Conservation (phyloP, 1,140 invertebrate species). For the Harpegnathos saltator region DNA sequence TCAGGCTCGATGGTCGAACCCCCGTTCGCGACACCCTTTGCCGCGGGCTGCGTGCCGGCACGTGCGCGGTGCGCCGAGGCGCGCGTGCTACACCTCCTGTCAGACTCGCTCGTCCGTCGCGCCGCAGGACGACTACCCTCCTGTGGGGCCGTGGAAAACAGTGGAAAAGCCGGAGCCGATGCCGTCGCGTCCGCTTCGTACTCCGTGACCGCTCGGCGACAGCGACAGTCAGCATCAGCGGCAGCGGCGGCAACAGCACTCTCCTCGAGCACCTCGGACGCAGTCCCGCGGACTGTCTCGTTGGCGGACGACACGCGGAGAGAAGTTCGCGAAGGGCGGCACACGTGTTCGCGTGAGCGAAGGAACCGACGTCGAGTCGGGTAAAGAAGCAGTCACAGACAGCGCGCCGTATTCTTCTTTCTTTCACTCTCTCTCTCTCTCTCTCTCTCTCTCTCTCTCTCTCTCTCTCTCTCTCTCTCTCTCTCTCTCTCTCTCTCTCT, state of each 20-base stretch:
- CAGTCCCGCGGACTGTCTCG: not conserved
- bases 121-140: slow-evolving; percentile 66
- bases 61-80: slow-evolving; percentile 59
- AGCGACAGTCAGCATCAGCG: slow-evolving; percentile 5
- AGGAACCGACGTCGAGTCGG: not conserved
- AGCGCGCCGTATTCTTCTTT: no score
- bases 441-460: no score
- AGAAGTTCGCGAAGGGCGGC: not conserved
- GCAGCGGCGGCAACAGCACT: no score
- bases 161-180: slow-evolving; percentile 62
- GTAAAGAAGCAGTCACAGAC: not conserved
- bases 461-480: no score
- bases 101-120: slow-evolving; percentile 66
- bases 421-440: no score
- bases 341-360: not conserved
- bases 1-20: slow-evolving; percentile 20
- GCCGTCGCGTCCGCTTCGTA: slow-evolving; percentile 9
- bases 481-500: no score
- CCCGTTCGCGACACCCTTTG: slow-evolving; percentile 26
- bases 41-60: slow-evolving; percentile 50
- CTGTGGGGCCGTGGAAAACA: not conserved
- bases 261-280: not conserved
- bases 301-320: not conserved
- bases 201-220: slow-evolving; percentile 26
- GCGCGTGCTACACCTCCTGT: slow-evolving; percentile 68